A percentile compares a stretch with the other conserved stretches of the same genome.
phyloP scores from a whole-genome alignment of 2,888 invertebrate species.

The Eilema griseolum region DNA sequence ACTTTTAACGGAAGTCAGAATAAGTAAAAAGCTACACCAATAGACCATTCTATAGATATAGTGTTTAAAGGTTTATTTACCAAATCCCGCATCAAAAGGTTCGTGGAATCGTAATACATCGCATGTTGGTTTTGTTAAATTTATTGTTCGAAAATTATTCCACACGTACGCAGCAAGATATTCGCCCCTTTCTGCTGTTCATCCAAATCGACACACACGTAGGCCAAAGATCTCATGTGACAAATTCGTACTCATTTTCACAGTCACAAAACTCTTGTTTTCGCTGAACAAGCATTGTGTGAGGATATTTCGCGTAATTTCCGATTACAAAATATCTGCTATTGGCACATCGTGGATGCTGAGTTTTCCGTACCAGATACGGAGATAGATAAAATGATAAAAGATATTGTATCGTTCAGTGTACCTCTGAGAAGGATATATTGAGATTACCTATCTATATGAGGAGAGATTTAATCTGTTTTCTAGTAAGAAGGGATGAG shows the following conservation, averaged over 20 bases:
- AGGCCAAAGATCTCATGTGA: background rate
- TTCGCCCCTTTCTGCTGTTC: background rate
- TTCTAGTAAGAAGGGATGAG: background rate
- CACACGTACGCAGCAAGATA: background rate
- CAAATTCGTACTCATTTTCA: background rate
- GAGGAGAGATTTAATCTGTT: background rate
- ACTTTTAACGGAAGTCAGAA: background rate
- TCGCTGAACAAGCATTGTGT: constrained; percentile 17
- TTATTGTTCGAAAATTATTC: constrained; percentile 36
- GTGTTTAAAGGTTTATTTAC: constrained; percentile 27
- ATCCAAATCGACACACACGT: constrained; percentile 10
- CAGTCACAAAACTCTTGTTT: constrained; percentile 11
- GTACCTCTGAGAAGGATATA: constrained; percentile 20
- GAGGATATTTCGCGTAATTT: constrained; percentile 19
- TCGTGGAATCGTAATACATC: constrained; percentile 39
- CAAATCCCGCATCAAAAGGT: constrained; percentile 45
- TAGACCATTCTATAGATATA: background rate
- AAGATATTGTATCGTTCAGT: constrained; percentile 39
- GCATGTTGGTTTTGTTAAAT: constrained; percentile 37
- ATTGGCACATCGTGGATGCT: constrained; percentile 47
- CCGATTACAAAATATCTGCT: constrained; percentile 50
- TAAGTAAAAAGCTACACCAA: background rate
- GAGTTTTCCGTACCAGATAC: constrained; percentile 38
- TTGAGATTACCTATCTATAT: constrained; percentile 16
- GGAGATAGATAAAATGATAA: constrained; percentile 41